A percentile compares a stretch with the other conserved stretches of the same genome.
These are phyloP conservation scores for Hiodon tergisus DNA, from an alignment of 2,113 vertebrate species.

Conservation along the genomic window DNA sequence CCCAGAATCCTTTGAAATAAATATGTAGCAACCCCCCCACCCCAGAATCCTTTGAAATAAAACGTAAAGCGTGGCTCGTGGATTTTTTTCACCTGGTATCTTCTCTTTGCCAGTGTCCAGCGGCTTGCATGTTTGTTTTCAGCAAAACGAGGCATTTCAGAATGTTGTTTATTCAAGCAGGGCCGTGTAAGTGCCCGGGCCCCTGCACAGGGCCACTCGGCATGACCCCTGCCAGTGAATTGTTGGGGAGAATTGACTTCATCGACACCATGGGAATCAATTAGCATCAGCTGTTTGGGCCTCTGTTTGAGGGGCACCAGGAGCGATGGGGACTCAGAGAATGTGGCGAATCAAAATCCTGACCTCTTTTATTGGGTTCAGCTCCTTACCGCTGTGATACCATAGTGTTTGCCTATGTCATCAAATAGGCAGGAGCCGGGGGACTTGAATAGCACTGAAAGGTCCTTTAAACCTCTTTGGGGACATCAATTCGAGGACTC, in stretches of 20 bases:
- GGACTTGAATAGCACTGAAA: conserved; percentile 80
- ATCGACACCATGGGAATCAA: conserved; percentile 72
- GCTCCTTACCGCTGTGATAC: conserved; percentile 78
- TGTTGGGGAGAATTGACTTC: conserved; percentile 66
- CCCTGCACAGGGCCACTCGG: conserved; percentile 43
- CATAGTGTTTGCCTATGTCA: conserved; percentile 77
- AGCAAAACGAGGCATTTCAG: conserved; percentile 54
- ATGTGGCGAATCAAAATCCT: conserved; percentile 72
- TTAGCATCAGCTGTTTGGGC: conserved; percentile 74
- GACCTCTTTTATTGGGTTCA: conserved; percentile 92
- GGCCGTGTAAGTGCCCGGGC: conserved; percentile 54
- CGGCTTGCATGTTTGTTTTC: conserved; percentile 61
- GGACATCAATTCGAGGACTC: conserved; percentile 81
- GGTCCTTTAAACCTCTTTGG: conserved; percentile 85
- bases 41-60: background rate
- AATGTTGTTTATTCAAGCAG: conserved; percentile 58
- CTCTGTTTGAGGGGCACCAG: conserved; percentile 68
- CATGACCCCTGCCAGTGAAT: conserved; percentile 65
- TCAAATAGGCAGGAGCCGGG: conserved; percentile 75
- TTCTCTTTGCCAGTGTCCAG: conserved; percentile 21
- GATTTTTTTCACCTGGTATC: conserved; percentile 11
- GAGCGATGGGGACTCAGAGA: conserved; percentile 69
- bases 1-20: conserved; percentile 1
- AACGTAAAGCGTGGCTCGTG: background rate
- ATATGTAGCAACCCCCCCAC: background rate